Evolutionary conservation across 92 coral and sea anemone species (phyloP).

Genomic region (Actinernus sp.): DNA sequence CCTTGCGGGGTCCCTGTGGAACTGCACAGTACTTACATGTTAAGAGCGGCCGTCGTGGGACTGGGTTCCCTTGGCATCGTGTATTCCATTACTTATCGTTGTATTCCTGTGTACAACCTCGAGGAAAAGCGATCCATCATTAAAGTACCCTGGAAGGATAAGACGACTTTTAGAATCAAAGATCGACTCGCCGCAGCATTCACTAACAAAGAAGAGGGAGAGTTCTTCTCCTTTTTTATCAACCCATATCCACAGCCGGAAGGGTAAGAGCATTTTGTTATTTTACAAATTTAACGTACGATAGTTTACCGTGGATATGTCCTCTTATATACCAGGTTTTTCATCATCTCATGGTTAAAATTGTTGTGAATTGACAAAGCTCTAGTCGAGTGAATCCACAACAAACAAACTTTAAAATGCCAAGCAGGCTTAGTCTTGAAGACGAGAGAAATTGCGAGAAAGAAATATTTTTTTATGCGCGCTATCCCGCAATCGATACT

Average conservation of each 20-base stretch:
- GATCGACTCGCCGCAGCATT: constrained; percentile 25
- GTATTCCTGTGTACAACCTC: constrained; percentile 73
- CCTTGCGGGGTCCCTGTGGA: constrained; percentile 62
- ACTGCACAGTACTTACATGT: constrained; percentile 49
- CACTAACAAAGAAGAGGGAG: constrained; percentile 33
- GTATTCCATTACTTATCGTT: constrained; percentile 73
- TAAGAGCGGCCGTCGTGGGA: constrained; percentile 70
- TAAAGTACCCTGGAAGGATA: constrained; percentile 59
- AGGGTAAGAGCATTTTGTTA: constrained; percentile 14
- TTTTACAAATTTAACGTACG: no score
- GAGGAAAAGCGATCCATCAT: constrained; percentile 59
- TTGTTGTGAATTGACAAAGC: no score
- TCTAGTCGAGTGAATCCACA: no score
- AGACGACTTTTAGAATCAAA: constrained; percentile 35
- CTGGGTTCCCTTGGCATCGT: constrained; percentile 74
- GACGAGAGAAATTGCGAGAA: no score
- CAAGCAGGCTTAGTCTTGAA: no score
- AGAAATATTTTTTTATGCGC: no score
- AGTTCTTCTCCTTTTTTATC: constrained; percentile 71
- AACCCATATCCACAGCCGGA: constrained; percentile 73
- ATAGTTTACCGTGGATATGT: no score
- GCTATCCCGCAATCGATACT: no score
- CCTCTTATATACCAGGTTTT: no score
- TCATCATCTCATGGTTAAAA: no score
- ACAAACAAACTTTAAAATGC: no score